phyloP scores from a whole-genome alignment of 1,140 invertebrate genomes.

The Globodera rostochiensis region DNA sequence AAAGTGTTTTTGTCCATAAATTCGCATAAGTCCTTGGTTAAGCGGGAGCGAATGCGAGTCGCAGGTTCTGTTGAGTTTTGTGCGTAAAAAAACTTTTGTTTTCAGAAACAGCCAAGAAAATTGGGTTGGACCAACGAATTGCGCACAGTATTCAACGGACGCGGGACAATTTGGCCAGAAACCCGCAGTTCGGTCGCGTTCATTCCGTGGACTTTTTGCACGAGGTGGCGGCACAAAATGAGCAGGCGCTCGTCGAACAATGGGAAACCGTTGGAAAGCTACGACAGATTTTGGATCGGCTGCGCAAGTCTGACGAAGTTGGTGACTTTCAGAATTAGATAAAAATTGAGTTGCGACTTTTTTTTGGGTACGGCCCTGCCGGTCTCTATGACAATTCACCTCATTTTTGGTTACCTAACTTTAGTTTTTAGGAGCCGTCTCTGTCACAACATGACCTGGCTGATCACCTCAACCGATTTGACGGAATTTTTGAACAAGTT shows the following conservation, averaged over 20 bases:
- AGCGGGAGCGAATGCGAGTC: conserved; percentile 10
- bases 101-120: conserved; percentile 17
- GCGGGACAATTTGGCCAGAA: conserved; percentile 8
- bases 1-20: background rate
- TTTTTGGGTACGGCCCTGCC: too few relatives aligned
- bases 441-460: conserved; percentile 12
- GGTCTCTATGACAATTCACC: too few relatives aligned
- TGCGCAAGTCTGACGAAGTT: conserved; percentile 9
- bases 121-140: conserved; percentile 21
- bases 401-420: too few relatives aligned
- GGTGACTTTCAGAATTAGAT: too few relatives aligned
- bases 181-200: background rate
- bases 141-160: conserved; percentile 22
- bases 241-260: conserved; percentile 2
- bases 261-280: conserved; percentile 12
- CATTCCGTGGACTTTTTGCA: conserved; percentile 29
- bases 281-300: conserved; percentile 9
- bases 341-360: too few relatives aligned
- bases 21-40: conserved; percentile 9
- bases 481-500: conserved; percentile 11
- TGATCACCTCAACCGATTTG: conserved; percentile 22
- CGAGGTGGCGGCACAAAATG: conserved; percentile 22
- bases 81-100: background rate
- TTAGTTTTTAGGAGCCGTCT: background rate
- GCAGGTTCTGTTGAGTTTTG: conserved; percentile 17